phyloP scores from a whole-genome alignment of 2,113 vertebrate species.

The Colinus virginianus region DNA sequence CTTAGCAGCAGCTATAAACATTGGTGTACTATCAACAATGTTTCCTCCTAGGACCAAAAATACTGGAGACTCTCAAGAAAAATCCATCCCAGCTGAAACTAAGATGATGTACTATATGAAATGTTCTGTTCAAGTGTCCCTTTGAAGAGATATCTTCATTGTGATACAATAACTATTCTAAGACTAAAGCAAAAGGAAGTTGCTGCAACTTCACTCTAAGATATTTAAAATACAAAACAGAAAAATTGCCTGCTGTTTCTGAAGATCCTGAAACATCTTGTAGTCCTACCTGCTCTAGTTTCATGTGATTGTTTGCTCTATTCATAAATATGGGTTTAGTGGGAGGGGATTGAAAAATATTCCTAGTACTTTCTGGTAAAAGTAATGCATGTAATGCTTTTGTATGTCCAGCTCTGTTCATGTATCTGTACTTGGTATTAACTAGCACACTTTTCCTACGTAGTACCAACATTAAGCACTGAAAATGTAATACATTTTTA shows the following conservation, averaged over 20 bases:
- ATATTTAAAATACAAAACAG: background rate
- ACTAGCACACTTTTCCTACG: background rate
- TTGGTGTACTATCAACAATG: too few species aligned
- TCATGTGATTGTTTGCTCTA: background rate
- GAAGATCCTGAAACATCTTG: background rate
- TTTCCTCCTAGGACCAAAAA: too few species aligned
- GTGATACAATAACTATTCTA: background rate
- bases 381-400: background rate
- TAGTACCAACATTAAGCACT: background rate
- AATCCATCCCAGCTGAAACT: too few species aligned
- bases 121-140: background rate
- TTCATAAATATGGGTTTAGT: background rate
- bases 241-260: background rate
- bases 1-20: too few species aligned
- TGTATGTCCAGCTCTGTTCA: background rate
- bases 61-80: too few species aligned
- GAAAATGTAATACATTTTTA: background rate
- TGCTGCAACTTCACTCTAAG: background rate
- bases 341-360: background rate
- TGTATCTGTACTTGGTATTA: background rate
- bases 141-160: background rate
- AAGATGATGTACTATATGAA: too few species aligned
- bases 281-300: rapidly evolving
- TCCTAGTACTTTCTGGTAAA: background rate
- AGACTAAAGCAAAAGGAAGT: background rate